These are phyloP conservation scores for Seriola dumerili DNA, from an alignment of 2,113 vertebrate genomes.

Conservation along the genomic window DNA sequence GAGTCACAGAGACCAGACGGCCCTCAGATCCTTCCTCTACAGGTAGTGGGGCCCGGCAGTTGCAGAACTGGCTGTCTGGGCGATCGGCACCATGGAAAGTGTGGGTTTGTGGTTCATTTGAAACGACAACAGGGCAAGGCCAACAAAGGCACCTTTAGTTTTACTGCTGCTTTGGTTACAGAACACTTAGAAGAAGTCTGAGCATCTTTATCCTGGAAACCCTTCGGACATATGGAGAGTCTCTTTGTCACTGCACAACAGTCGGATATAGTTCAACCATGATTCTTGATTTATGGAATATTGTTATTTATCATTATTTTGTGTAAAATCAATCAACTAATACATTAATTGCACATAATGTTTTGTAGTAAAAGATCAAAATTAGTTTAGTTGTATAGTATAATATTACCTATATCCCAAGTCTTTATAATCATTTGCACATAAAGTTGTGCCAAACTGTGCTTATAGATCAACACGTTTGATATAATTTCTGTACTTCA, in stretches of 20 bases:
- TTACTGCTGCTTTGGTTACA: conserved; percentile 50
- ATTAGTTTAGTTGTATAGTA: not conserved
- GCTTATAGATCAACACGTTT: not conserved
- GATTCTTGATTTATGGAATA: not conserved
- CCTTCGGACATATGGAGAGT: not conserved
- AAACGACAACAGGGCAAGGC: conserved; percentile 67
- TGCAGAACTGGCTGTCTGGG: conserved; percentile 52
- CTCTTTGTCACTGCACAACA: not conserved
- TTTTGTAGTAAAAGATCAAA: not conserved
- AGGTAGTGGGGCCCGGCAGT: conserved; percentile 57
- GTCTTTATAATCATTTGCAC: not conserved
- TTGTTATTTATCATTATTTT: not conserved
- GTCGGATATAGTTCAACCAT: not conserved
- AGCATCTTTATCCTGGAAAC: conserved; percentile 38
- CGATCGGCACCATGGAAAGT: conserved; percentile 71
- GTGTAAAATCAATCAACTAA: not conserved
- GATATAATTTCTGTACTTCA: not conserved
- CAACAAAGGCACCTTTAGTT: conserved; percentile 67
- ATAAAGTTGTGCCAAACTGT: not conserved
- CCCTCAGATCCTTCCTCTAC: conserved; percentile 58
- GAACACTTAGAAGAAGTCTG: conserved; percentile 28
- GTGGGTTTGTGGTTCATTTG: conserved; percentile 68
- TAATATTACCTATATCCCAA: not conserved
- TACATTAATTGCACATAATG: not conserved
- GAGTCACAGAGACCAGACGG: conserved; percentile 71